These are phyloP conservation scores for Sycophila sp. DNA, from an alignment of 1,140 invertebrate genomes.

Conservation along the genomic window DNA sequence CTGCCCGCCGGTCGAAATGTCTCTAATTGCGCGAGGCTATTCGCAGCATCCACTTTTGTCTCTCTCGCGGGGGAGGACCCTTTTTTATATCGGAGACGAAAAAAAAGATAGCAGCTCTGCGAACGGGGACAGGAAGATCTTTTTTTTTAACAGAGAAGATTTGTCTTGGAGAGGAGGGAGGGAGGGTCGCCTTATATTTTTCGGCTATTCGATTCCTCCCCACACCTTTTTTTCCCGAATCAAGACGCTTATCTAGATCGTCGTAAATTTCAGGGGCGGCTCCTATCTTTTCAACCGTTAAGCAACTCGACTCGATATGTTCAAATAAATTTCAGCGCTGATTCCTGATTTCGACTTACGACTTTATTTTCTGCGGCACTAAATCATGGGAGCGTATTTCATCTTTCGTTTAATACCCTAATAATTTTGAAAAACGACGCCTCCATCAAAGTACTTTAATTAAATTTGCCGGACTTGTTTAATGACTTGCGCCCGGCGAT, in stretches of 20 bases:
- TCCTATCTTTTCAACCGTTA: slow-evolving; percentile 27
- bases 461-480: too few species aligned
- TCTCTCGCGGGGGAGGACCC: too few species aligned
- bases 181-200: not conserved
- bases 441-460: not conserved
- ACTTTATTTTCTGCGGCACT: slow-evolving; percentile 1
- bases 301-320: slow-evolving; percentile 30
- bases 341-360: slow-evolving; percentile 12
- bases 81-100: too few species aligned
- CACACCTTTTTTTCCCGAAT: not conserved
- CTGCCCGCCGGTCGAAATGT: too few species aligned
- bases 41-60: not conserved
- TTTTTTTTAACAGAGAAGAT: not conserved
- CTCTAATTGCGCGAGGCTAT: too few species aligned
- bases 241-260: slow-evolving; percentile 18
- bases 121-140: not conserved
- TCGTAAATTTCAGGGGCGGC: slow-evolving; percentile 26
- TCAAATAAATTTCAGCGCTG: slow-evolving; percentile 23
- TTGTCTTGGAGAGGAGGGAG: too few species aligned
- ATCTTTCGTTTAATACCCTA: not conserved
- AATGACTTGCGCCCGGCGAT: too few species aligned
- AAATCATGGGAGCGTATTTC: not conserved
- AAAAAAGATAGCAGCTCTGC: not conserved
- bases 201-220: not conserved
- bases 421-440: not conserved